A percentile compares a stretch with the other conserved stretches of the same genome.
Conservation (phyloP, 2,797 vertebrate genomes). For the Liparis tanakae region DNA sequence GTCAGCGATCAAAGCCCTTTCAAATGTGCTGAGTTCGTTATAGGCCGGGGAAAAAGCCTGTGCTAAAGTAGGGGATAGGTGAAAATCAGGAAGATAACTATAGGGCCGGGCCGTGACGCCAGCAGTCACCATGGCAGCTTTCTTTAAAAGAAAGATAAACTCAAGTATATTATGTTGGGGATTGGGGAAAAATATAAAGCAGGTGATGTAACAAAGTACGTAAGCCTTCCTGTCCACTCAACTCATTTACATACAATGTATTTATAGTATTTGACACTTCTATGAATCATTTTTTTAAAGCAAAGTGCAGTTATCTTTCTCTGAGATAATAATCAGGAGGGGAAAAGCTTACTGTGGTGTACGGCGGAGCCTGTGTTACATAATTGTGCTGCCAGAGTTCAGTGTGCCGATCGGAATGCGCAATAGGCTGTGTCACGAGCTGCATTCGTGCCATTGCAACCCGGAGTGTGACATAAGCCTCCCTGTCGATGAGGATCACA, state of each 20-base stretch:
- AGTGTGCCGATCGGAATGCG: constrained; percentile 74
- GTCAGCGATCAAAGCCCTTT: constrained; percentile 33
- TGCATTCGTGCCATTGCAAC: constrained; percentile 75
- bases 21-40: constrained; percentile 68
- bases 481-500: constrained; percentile 70
- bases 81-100: constrained; percentile 50
- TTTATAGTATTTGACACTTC: neutral
- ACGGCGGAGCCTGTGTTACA: constrained; percentile 67
- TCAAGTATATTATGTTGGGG: constrained; percentile 1
- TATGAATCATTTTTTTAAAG: constrained; percentile 20
- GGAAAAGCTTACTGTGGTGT: constrained; percentile 43
- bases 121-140: constrained; percentile 38
- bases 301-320: constrained; percentile 18
- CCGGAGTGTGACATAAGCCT: constrained; percentile 68
- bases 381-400: constrained; percentile 78
- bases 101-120: constrained; percentile 48
- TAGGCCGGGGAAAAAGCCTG: constrained; percentile 63
- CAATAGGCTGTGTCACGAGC: constrained; percentile 78
- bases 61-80: constrained; percentile 62
- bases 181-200: constrained; percentile 33
- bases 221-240: constrained; percentile 15
- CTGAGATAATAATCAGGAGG: constrained; percentile 3
- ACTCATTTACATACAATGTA: neutral
- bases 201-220: constrained; percentile 43
- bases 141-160: constrained; percentile 22